Evolutionary conservation across 2,888 invertebrate species (phyloP), one percentile per base, ranked within the genome.

Genomic region (Campopleginae sp.): DNA sequence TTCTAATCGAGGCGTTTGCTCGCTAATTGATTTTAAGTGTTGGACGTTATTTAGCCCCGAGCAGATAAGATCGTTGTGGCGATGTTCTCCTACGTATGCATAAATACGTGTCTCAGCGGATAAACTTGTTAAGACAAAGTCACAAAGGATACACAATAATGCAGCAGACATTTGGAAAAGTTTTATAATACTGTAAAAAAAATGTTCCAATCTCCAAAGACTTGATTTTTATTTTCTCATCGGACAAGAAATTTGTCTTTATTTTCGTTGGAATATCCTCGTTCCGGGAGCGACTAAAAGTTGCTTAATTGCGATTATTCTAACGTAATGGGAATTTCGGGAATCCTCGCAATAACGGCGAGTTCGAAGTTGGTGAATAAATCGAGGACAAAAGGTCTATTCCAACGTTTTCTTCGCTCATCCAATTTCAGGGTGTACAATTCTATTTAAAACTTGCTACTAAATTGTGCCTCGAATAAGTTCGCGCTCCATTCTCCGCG

Each of bases 21-120:
- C 85, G 87, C 90, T 91, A 91, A 91, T 91, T 91, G 91, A 91
- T 91, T 91, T 91, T 89, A 90, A 91, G 88, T 90, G 91, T 91
- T 89, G 81, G 86, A 75, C 86, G 85, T 87, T 89, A 87, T 87
- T 90, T 84, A 88, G 84, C 76, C 38, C 10, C 78, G 85, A 86
- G n/a, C n/a, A n/a, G 90, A 88, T 91, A 89, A 90, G 88, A 89
- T 89, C 87, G 83, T 66, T 79, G 70, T 54, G 63, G 77, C 38
- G 71, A 77, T 44, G 61, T 61, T 80, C 42, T 46, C 42, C 33
- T 51, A 33, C 10, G 65, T 78, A 61, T 76, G 10, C n/a, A 31
- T 51, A 27, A 3, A 38, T 12, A n/a, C 27, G 33, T 44, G 33
- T 17, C 58, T 33, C 19, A 31, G n/a, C 38, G 19, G 42, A 65